Conservation (phyloP, 2,888 invertebrate species). For the Trachelus iudaicus region DNA sequence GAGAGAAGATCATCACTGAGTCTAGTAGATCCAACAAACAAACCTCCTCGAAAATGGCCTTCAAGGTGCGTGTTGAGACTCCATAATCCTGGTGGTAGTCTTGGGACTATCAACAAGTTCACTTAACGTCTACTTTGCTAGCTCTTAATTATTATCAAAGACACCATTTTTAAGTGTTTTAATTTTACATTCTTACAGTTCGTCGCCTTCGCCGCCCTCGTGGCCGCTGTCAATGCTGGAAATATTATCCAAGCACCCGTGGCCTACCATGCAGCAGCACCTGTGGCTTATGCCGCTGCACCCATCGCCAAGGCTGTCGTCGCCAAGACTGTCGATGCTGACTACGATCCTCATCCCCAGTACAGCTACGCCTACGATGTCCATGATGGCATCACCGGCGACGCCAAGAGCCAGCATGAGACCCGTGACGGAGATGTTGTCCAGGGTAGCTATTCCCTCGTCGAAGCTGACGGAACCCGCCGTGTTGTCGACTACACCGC, state of each 20-base stretch:
- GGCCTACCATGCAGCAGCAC: conserved; percentile 41
- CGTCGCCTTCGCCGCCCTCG: conserved; percentile 55
- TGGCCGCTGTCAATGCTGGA: conserved; percentile 67
- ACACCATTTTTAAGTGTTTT: background rate
- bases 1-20: conserved; percentile 56
- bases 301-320: conserved; percentile 40
- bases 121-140: background rate
- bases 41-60: conserved; percentile 58
- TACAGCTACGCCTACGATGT: conserved; percentile 59
- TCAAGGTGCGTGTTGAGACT: conserved; percentile 56
- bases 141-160: no score
- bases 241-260: conserved; percentile 59
- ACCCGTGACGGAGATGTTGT: conserved; percentile 58
- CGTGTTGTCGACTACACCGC: conserved; percentile 59
- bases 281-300: conserved; percentile 36
- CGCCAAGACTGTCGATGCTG: conserved; percentile 50
- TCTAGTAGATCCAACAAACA: conserved; percentile 55
- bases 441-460: conserved; percentile 63
- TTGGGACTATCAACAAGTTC: background rate
- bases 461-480: conserved; percentile 66
- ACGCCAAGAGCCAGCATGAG: conserved; percentile 56
- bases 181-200: conserved; percentile 42
- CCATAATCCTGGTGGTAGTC: background rate
- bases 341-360: conserved; percentile 59
- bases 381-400: conserved; percentile 55